These are phyloP conservation scores for Leptinotarsa peninsularis DNA, from an alignment of 2,888 invertebrate species.

Conservation along the genomic window DNA sequence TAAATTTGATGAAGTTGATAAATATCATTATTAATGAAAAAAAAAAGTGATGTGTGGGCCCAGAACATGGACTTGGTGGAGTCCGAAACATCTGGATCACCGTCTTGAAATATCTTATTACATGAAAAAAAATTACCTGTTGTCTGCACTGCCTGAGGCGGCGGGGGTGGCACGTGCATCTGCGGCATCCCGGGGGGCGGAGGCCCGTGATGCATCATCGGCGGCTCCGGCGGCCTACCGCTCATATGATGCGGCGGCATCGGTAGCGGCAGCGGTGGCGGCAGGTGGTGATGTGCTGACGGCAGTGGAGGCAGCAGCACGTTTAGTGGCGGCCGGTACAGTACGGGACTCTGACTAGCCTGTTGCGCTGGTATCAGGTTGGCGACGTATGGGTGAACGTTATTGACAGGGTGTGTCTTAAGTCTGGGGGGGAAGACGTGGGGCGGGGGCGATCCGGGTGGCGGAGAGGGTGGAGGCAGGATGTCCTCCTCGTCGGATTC, in stretches of 20 bases:
- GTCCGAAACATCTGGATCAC: background rate
- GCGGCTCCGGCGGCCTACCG: conserved; percentile 17
- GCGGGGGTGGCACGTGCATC: conserved; percentile 29
- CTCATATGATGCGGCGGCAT: conserved; percentile 17
- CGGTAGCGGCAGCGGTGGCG: conserved; percentile 14
- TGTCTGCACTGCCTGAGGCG: conserved; percentile 9
- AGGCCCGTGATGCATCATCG: conserved; percentile 24
- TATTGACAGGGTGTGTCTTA: conserved; percentile 60
- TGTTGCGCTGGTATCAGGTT: conserved; percentile 13
- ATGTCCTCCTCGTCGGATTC: conserved; percentile 69
- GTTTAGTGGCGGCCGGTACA: background rate
- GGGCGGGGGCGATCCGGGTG: conserved; percentile 72
- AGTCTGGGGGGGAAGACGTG: conserved; percentile 68
- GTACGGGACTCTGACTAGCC: background rate
- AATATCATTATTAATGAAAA: too few species aligned
- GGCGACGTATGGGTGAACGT: conserved; percentile 53
- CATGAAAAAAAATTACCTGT: conserved; percentile 19
- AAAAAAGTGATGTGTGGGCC: too few species aligned
- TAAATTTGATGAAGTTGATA: too few species aligned
- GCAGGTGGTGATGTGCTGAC: conserved; percentile 1
- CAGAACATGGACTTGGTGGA: too few species aligned
- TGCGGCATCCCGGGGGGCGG: conserved; percentile 13
- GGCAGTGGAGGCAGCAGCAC: background rate
- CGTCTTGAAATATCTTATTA: background rate
- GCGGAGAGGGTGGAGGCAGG: conserved; percentile 72